Evolutionary conservation across 2,888 invertebrate species (phyloP), one percentile per base, ranked within the genome.

Genomic region (Cerastis rubricosa): DNA sequence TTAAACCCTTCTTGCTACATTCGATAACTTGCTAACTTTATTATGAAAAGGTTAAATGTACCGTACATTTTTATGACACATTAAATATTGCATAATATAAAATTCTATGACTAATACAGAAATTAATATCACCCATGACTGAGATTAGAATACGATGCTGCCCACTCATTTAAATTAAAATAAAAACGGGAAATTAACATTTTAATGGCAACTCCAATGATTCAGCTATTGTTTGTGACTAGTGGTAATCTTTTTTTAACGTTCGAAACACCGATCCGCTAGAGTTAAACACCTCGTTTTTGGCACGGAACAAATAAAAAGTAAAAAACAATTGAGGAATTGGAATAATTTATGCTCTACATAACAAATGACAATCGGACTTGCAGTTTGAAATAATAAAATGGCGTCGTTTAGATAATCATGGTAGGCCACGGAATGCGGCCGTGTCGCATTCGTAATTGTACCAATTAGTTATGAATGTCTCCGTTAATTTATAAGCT

Each of bases 391-490:
- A 86, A 88, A 90, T 90, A 90, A 89, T 90, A 87, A 89, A 91
- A 89, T 84, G 66, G 76, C 80, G 71, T 80, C 87, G 85, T 88
- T 90, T 87, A 89, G 88, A 90, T 89, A 89, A 88, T 87, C 85
- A 80, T 89, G 86, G 87, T 83, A 83, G 84, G 80, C 85, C 86
- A 81, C 74, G 90, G 93, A 93, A 95, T 95, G 95, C 92, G 92
- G 90, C 88, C 93, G 91, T 91, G 91, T 90, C 91, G 89, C 91
- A 88, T 91, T 89, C 87, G 89, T 94, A 94, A 95, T 95, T 95
- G 93, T 91, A 85, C 90, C 94, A 95, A 95, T 95, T 95, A 95
- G 92, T 91, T 86, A 35, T 35, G 90, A 92, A 93, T 90, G 92
- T 92, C 92, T 93, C 88, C 89, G 89, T 91, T 94, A 94, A 94